Conservation (phyloP, 2,888 invertebrate genomes). For the Lepidochrysops patricia region DNA sequence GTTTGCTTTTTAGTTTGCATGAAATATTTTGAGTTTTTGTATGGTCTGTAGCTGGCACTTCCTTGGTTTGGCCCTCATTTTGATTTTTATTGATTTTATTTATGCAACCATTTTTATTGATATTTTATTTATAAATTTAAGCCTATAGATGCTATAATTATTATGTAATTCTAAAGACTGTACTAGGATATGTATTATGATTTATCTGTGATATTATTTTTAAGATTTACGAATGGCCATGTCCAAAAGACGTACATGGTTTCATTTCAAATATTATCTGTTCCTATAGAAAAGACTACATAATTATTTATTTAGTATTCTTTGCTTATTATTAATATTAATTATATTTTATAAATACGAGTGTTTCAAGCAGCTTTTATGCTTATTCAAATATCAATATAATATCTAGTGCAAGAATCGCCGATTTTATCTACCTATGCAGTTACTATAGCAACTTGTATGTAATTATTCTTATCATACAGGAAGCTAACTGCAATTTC, state of each 20-base stretch:
- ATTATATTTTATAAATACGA: not conserved
- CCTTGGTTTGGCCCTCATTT: slow-evolving; percentile 71
- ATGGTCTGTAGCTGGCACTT: slow-evolving; percentile 71
- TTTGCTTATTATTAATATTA: not conserved
- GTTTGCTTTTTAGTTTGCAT: slow-evolving; percentile 61
- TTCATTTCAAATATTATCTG: not conserved
- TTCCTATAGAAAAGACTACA: not conserved
- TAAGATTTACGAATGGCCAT: slow-evolving; percentile 16
- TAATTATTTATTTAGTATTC: not conserved
- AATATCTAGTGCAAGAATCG: not conserved
- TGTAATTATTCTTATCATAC: not conserved
- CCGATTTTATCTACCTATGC: not conserved
- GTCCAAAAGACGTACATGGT: slow-evolving; percentile 13
- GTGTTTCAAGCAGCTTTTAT: not conserved
- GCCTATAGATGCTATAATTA: slow-evolving; percentile 36
- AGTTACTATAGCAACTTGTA: not conserved
- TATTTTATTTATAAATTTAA: slow-evolving; percentile 12
- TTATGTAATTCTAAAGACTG: slow-evolving; percentile 41
- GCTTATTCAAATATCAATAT: not conserved
- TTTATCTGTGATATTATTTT: slow-evolving; percentile 64
- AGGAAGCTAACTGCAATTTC: not conserved
- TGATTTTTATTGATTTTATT: slow-evolving; percentile 30
- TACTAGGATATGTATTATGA: slow-evolving; percentile 37
- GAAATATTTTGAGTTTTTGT: slow-evolving; percentile 45
- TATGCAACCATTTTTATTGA: slow-evolving; percentile 27